Conservation (phyloP, 2,888 invertebrate genomes). For the Argyresthia goedartella region DNA sequence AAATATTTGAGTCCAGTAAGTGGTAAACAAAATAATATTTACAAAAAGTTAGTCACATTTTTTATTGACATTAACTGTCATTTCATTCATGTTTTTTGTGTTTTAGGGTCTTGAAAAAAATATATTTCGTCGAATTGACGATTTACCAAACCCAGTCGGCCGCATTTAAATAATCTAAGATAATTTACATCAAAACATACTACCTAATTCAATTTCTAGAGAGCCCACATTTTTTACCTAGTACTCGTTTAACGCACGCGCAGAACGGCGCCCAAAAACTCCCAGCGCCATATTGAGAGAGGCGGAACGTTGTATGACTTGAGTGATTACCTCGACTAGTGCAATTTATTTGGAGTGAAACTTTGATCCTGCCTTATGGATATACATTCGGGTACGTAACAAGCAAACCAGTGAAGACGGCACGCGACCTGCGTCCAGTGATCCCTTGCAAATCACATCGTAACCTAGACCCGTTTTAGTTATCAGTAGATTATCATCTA, state of each 20-base stretch:
- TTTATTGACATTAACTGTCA: not conserved
- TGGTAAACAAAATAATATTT: no score
- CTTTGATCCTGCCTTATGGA: slow-evolving; percentile 71
- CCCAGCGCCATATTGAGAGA: slow-evolving; percentile 82
- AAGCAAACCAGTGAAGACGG: slow-evolving; percentile 41
- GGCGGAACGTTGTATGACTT: slow-evolving; percentile 77
- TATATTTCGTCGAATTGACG: not conserved
- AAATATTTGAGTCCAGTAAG: no score
- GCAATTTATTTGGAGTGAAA: slow-evolving; percentile 68
- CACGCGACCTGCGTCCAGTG: slow-evolving; percentile 29
- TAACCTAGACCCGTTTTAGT: slow-evolving; percentile 76
- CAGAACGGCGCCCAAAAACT: slow-evolving; percentile 71
- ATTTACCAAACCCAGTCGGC: slow-evolving; percentile 13
- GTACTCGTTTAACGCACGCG: slow-evolving; percentile 66
- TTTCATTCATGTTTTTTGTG: not conserved
- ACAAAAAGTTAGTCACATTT: no score
- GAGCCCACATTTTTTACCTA: slow-evolving; percentile 39
- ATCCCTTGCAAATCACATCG: slow-evolving; percentile 49
- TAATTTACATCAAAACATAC: not conserved
- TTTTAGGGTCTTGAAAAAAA: not conserved
- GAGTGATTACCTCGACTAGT: slow-evolving; percentile 70
- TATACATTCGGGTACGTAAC: slow-evolving; percentile 71
- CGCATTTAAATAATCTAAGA: slow-evolving; percentile 4
- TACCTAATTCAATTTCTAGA: not conserved
- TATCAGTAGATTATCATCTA: slow-evolving; percentile 73